Evolutionary conservation across 2,888 invertebrate species (phyloP).

Genomic region (Caenorhabditis sp.): DNA sequence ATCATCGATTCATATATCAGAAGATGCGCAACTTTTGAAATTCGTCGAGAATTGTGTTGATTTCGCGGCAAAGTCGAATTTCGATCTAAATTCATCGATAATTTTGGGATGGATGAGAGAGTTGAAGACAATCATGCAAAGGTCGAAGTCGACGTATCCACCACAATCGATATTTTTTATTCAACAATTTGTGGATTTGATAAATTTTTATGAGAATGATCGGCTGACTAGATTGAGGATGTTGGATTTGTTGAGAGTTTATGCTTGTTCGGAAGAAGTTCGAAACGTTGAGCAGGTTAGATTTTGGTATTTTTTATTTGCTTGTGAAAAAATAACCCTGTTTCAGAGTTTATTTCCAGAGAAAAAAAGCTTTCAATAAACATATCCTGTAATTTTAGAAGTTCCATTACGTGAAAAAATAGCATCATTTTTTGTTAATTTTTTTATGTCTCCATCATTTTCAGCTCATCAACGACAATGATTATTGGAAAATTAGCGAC

Average conservation of each 20-base stretch:
- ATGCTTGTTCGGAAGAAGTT: constrained; percentile 18
- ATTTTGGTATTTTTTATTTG: too few species aligned
- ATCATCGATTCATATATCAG: constrained; percentile 42
- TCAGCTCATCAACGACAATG: constrained; percentile 31
- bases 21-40: constrained; percentile 18
- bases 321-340: too few species aligned
- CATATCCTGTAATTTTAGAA: too few species aligned
- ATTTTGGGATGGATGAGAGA: constrained; percentile 51
- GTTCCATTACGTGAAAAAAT: too few species aligned
- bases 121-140: constrained; percentile 46
- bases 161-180: constrained; percentile 43
- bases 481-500: constrained; percentile 45
- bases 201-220: constrained; percentile 12
- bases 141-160: constrained; percentile 45
- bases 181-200: constrained; percentile 32
- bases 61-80: background rate
- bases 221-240: constrained; percentile 45
- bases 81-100: background rate
- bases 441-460: too few species aligned
- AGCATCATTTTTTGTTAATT: too few species aligned
- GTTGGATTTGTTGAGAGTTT: constrained; percentile 46
- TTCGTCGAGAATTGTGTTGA: constrained; percentile 35
- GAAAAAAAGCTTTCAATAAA: too few species aligned
- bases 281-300: constrained; percentile 11
- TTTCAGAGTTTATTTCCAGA: too few species aligned